phyloP scores from a whole-genome alignment of 2,888 invertebrate genomes.

The Lasiommata megera region DNA sequence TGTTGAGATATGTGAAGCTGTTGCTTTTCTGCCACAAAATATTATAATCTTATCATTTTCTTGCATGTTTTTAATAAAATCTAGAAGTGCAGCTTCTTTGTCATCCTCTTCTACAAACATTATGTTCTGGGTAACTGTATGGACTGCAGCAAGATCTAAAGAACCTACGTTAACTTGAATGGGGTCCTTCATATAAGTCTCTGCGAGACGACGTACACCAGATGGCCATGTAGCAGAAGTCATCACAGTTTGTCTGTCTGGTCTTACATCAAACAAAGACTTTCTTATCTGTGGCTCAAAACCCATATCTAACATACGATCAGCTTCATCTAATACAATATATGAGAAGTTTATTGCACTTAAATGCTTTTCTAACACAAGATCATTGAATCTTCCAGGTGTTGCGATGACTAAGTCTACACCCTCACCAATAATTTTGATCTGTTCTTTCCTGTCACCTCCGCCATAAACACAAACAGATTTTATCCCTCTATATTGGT shows the following conservation, averaged over 20 bases:
- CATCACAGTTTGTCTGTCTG: slow-evolving; percentile 97
- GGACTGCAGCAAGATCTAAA: slow-evolving; percentile 93
- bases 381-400: slow-evolving; percentile 95
- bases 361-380: slow-evolving; percentile 87
- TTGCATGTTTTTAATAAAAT: slow-evolving; percentile 86
- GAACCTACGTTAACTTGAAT: slow-evolving; percentile 95
- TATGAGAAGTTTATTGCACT: slow-evolving; percentile 91
- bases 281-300: slow-evolving; percentile 94
- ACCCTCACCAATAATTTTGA: slow-evolving; percentile 86
- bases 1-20: slow-evolving; percentile 91
- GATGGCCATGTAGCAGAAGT: slow-evolving; percentile 98
- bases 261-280: slow-evolving; percentile 89
- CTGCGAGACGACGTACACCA: slow-evolving; percentile 91
- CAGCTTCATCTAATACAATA: slow-evolving; percentile 95
- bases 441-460: slow-evolving; percentile 90
- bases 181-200: slow-evolving; percentile 93
- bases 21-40: slow-evolving; percentile 93
- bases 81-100: slow-evolving; percentile 84
- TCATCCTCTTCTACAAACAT: slow-evolving; percentile 86
- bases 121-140: slow-evolving; percentile 91
- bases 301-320: slow-evolving; percentile 93
- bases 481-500: slow-evolving; percentile 92
- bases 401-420: slow-evolving; percentile 98
- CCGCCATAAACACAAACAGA: slow-evolving; percentile 97
- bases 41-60: slow-evolving; percentile 92